Conservation (phyloP, 2,113 vertebrate genomes). For the Psittacula cyanocephala region DNA sequence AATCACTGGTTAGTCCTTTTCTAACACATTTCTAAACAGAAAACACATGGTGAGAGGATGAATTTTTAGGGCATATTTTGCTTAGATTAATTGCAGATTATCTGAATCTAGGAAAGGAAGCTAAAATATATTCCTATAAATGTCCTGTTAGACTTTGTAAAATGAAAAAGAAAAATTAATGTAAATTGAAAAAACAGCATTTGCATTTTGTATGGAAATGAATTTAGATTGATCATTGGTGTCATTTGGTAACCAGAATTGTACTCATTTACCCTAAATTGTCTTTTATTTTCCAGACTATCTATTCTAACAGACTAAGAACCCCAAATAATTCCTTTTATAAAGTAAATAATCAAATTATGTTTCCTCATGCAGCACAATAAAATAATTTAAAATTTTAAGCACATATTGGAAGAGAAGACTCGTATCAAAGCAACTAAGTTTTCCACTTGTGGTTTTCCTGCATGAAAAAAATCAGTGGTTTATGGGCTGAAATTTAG, state of each 20-base stretch:
- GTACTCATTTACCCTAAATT: background rate
- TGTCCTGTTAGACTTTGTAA: constrained; percentile 7
- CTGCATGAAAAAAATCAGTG: background rate
- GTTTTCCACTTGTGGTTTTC: background rate
- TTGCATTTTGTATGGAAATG: background rate
- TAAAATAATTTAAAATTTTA: background rate
- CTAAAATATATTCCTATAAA: constrained; percentile 22
- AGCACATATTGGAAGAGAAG: background rate
- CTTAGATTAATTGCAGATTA: constrained; percentile 9
- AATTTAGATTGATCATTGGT: background rate
- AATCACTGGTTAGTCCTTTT: constrained; percentile 18
- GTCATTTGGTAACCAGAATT: constrained; percentile 6
- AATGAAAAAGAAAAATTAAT: constrained; percentile 2
- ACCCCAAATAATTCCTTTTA: background rate
- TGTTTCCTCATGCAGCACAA: background rate
- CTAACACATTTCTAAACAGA: background rate
- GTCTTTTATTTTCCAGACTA: background rate
- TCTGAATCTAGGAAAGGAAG: background rate
- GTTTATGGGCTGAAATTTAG: background rate
- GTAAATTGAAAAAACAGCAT: background rate
- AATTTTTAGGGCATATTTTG: background rate
- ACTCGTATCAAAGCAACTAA: background rate
- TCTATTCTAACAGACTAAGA: background rate
- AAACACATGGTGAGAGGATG: background rate
- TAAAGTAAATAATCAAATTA: background rate